Percentiles rank a stretch among this genome's conserved stretches.
Conservation (phyloP, 2,888 invertebrate species). For the Oxytorus armatus region DNA sequence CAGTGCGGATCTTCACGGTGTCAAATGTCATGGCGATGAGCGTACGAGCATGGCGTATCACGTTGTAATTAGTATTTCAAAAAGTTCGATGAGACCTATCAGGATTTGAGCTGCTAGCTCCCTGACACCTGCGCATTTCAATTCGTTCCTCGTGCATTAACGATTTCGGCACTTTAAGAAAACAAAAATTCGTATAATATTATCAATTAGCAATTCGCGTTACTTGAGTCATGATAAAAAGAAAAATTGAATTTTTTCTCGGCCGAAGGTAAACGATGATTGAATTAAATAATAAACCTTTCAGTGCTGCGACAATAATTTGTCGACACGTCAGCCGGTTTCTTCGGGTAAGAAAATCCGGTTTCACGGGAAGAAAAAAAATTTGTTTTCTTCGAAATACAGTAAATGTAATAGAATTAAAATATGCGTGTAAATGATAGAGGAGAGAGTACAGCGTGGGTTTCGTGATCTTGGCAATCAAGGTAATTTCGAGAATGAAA, state of each 20-base stretch:
- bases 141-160: not conserved
- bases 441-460: not conserved
- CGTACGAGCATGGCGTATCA: slow-evolving; percentile 34
- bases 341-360: no score
- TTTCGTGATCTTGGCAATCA: slow-evolving; percentile 46
- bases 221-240: slow-evolving; percentile 23
- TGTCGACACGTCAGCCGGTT: slow-evolving; percentile 7
- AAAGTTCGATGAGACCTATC: slow-evolving; percentile 37
- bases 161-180: not conserved
- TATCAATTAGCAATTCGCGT: slow-evolving; percentile 2
- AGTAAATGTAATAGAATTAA: no score
- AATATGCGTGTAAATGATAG: not conserved
- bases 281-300: slow-evolving; percentile 27
- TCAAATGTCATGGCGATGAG: slow-evolving; percentile 70
- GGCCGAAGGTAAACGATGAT: slow-evolving; percentile 19
- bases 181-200: not conserved
- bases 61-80: slow-evolving; percentile 29
- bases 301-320: not conserved
- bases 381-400: not conserved
- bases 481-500: slow-evolving; percentile 14
- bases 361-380: no score
- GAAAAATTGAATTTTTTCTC: slow-evolving; percentile 16
- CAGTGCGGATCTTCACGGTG: slow-evolving; percentile 59
- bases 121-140: slow-evolving; percentile 1
- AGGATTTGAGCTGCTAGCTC: slow-evolving; percentile 11